phyloP scores from a whole-genome alignment of 1,140 invertebrate genomes.

The Solen grandis region DNA sequence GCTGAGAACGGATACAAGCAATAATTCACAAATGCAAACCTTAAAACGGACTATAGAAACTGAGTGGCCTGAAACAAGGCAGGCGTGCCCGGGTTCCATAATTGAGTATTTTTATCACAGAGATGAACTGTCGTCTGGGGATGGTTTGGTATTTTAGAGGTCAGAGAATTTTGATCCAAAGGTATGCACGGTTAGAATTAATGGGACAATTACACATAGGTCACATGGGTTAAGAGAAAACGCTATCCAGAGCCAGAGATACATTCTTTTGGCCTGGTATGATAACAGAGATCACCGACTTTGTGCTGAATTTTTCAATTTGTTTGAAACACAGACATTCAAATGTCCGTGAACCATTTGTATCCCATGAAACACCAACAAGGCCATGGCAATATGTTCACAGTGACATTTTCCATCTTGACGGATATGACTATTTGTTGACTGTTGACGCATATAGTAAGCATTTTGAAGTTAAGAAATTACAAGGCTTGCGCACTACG shows the following conservation, averaged over 20 bases:
- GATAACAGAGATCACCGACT: too few relatives aligned
- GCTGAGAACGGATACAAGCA: background rate
- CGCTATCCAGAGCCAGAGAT: too few relatives aligned
- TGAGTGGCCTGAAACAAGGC: background rate
- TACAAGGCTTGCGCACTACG: background rate
- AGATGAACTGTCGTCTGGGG: constrained; percentile 1
- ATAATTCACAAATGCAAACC: too few relatives aligned
- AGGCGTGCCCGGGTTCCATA: background rate
- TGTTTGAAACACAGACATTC: constrained; percentile 17
- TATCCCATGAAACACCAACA: constrained; percentile 11
- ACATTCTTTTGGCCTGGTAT: too few relatives aligned
- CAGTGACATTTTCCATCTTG: too few relatives aligned
- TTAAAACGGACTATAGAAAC: background rate
- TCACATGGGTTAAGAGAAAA: constrained; percentile 11
- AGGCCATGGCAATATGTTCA: too few relatives aligned
- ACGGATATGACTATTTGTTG: too few relatives aligned
- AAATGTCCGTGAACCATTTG: background rate
- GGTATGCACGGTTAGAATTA: background rate
- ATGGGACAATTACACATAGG: background rate
- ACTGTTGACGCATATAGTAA: too few relatives aligned
- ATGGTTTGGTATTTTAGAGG: constrained; percentile 5
- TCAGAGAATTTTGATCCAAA: background rate
- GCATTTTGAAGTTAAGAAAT: background rate
- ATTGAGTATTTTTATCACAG: constrained; percentile 1
- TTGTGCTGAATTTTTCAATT: background rate